Percentiles rank a stretch among this genome's conserved stretches.
Evolutionary conservation across 2,113 vertebrate species (phyloP).

Genomic region (Chlorodrepanis virens): DNA sequence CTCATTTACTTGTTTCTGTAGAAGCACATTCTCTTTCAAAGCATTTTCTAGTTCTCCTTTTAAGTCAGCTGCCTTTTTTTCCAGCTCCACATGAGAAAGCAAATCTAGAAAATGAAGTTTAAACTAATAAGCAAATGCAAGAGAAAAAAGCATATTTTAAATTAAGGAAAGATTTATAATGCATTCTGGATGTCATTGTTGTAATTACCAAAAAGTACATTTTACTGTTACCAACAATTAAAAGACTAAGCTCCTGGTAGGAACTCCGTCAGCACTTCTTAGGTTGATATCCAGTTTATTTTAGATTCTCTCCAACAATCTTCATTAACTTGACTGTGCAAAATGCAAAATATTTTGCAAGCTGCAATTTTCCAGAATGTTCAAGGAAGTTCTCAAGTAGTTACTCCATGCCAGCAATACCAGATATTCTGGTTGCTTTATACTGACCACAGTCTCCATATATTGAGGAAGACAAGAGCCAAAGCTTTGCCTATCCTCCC

Average conservation of each 20-base stretch:
- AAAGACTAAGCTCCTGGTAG: neutral
- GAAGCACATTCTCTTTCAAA: constrained; percentile 62
- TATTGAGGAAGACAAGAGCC: neutral
- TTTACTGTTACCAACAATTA: neutral
- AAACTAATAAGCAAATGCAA: neutral
- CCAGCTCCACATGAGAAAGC: constrained; percentile 69
- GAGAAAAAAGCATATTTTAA: neutral
- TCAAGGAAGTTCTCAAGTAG: neutral
- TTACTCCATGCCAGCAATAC: neutral
- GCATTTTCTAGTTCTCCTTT: constrained; percentile 74
- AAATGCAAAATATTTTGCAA: neutral
- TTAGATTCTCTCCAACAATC: neutral
- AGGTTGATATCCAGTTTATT: neutral
- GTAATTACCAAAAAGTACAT: neutral
- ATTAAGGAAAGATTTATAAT: neutral
- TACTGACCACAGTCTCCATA: neutral
- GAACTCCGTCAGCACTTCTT: neutral
- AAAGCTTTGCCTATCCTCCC: neutral
- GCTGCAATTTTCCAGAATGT: neutral
- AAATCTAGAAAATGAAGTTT: constrained; percentile 48
- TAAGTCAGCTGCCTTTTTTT: constrained; percentile 70
- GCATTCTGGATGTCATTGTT: neutral
- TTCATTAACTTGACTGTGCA: neutral
- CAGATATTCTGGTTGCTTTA: neutral
- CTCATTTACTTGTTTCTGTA: constrained; percentile 65